Evolutionary conservation across 2,113 vertebrate genomes (phyloP).

Genomic region (Gambusia holbrooki): DNA sequence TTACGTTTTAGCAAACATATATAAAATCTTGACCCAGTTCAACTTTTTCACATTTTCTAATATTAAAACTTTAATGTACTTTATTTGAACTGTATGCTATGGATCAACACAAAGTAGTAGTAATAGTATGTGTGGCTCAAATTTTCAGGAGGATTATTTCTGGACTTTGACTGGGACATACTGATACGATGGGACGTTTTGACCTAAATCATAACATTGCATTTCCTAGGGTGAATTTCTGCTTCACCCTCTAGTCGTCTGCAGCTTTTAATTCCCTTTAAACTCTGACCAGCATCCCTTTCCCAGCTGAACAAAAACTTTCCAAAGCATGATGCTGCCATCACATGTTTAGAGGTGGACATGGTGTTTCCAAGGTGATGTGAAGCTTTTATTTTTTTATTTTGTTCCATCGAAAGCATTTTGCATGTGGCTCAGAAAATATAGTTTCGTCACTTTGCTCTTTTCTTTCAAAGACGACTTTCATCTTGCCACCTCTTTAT

Average conservation of each 20-base stretch:
- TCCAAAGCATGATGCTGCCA: neutral
- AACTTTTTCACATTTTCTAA: neutral
- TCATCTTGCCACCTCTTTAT: neutral
- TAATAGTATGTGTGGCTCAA: neutral
- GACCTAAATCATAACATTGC: neutral
- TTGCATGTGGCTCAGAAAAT: neutral
- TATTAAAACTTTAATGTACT: neutral
- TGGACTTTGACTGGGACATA: neutral
- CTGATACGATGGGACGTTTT: neutral
- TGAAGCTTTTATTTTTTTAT: neutral
- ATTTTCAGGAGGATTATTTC: neutral
- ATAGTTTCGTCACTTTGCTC: neutral
- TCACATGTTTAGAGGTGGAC: too few species aligned
- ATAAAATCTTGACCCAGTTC: too few species aligned
- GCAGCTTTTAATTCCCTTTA: neutral
- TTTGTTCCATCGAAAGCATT: neutral
- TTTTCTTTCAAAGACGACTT: neutral
- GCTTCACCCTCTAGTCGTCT: too few species aligned
- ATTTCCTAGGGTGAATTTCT: neutral
- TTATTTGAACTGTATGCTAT: too few species aligned
- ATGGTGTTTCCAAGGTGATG: neutral
- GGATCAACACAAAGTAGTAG: neutral
- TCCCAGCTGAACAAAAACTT: neutral
- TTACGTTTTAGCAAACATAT: too few species aligned
- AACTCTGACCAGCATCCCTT: neutral